Conservation (phyloP, 2,888 invertebrate genomes). For the Lycocerus yunnanus region DNA sequence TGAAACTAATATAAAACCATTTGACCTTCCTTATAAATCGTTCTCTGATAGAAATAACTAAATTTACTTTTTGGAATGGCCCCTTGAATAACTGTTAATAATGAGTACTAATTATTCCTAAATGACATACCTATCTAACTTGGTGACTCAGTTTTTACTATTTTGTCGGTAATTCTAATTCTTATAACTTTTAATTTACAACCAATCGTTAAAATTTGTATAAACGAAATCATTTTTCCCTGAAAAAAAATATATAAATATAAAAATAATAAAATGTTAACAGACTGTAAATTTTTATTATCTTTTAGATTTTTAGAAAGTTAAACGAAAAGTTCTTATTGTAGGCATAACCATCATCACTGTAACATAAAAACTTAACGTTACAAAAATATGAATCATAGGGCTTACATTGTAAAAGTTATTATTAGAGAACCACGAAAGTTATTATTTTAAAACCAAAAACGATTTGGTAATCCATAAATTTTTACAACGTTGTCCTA, state of each 20-base stretch:
- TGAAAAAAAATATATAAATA: not conserved
- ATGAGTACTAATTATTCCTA: not conserved
- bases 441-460: not conserved
- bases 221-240: not conserved
- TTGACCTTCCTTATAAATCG: not conserved
- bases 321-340: not conserved
- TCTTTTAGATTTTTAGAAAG: not conserved
- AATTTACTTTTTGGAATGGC: not conserved
- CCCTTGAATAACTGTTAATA: not conserved
- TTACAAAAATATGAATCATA: not conserved
- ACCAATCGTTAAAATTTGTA: not conserved
- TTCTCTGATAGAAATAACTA: not conserved
- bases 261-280: not conserved
- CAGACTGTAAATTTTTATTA: not conserved
- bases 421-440: not conserved
- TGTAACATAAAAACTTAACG: not conserved
- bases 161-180: not conserved
- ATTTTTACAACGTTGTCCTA: not conserved
- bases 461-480: not conserved
- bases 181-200: not conserved
- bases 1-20: not conserved
- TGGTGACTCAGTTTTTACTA: not conserved
- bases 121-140: not conserved
- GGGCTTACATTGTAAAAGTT: not conserved
- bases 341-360: not conserved